phyloP scores from a whole-genome alignment of 1,140 invertebrate species.

The Nasonia vitripennis region DNA sequence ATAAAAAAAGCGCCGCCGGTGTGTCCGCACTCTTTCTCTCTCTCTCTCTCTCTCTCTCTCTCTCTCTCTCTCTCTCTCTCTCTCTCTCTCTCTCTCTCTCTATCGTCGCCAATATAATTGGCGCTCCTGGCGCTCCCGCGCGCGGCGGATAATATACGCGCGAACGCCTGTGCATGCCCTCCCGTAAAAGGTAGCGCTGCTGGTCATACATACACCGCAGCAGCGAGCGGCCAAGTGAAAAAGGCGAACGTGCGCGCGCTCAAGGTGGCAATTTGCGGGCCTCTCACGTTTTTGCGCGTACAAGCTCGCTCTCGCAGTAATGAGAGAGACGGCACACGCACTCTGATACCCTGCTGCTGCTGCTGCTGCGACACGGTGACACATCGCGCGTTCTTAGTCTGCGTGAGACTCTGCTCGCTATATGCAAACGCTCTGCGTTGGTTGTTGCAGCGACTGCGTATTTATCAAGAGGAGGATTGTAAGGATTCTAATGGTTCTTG shows the following conservation, averaged over 20 bases:
- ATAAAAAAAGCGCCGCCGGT: background rate
- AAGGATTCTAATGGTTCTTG: too few species aligned
- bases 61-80: too few species aligned
- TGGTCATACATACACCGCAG: background rate
- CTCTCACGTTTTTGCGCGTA: slow-evolving; percentile 68
- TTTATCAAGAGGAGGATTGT: too few species aligned
- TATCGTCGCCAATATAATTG: background rate
- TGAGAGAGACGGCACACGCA: background rate
- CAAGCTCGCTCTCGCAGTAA: background rate
- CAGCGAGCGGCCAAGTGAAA: background rate
- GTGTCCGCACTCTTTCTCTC: too few species aligned
- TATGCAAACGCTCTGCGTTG: background rate
- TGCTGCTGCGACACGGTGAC: background rate
- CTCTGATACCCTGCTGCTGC: too few species aligned
- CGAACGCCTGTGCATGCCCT: background rate
- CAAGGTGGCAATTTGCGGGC: slow-evolving; percentile 68
- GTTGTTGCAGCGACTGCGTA: too few species aligned
- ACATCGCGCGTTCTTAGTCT: background rate
- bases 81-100: too few species aligned
- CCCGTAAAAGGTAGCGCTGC: background rate
- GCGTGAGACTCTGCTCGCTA: background rate
- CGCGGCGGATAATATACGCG: background rate
- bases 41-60: too few species aligned
- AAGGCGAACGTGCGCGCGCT: slow-evolving; percentile 52
- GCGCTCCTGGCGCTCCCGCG: background rate